Evolutionary conservation across 2,113 vertebrate species (phyloP).

Genomic region (Apodemus sylvaticus): DNA sequence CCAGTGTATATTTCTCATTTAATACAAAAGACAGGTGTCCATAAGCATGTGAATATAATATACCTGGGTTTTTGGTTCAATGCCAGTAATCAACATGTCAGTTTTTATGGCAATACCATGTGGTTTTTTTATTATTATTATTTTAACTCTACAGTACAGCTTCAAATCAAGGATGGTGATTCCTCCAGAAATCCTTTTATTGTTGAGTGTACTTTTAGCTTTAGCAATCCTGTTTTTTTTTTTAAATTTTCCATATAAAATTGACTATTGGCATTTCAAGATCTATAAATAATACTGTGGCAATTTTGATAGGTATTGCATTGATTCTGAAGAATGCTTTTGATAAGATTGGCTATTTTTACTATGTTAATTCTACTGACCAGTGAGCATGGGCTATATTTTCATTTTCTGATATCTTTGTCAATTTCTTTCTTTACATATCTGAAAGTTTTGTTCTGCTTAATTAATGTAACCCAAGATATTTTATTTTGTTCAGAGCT

Average conservation of each 20-base stretch:
- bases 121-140: neutral
- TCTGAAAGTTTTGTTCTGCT: neutral
- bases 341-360: neutral
- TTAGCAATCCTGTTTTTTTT: neutral
- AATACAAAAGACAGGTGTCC: neutral
- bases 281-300: neutral
- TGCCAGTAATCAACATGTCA: neutral
- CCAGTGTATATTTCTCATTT: neutral
- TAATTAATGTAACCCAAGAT: neutral
- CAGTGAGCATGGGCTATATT: neutral
- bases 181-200: neutral
- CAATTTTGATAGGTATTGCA: neutral
- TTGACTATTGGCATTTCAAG: neutral
- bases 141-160: neutral
- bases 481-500: neutral
- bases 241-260: neutral
- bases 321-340: neutral
- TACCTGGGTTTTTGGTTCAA: neutral
- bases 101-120: neutral
- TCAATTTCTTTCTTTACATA: neutral
- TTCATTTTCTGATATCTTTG: neutral
- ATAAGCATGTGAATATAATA: neutral
- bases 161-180: neutral
- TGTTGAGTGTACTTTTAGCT: neutral
- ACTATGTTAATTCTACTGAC: neutral